Base-by-base conservation (phyloP, 2,888 invertebrate species). In the Eupsilia transversa region DNA sequence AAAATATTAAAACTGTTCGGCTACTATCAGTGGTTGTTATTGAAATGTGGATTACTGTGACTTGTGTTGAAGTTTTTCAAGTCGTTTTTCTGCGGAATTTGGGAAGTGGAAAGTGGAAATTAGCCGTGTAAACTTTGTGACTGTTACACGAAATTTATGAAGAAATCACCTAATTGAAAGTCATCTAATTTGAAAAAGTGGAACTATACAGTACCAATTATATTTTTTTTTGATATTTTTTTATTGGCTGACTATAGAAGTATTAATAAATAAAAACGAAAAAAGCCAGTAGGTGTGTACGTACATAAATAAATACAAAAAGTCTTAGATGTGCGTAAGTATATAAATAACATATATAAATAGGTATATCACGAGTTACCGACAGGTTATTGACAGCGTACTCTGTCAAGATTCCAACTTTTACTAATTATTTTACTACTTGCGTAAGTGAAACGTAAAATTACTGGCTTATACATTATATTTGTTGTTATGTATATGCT, bases 321-420 rank as follows among this genome's bases (percentile, higher is more conserved):
- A 65, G 0, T 30, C 7, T 20, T 43, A 35, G 27, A 17, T 38
- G 3, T 70, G 5, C 17, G 7, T 41, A 35, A 49, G 52, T 68
- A 14, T 68, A 9, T 10, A 41, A 41, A 59, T 14, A n/a, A 38
- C 3, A 49, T 54, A 30, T 10, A 59, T 2, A 30, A 10, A 7
- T 46, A n/a, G n/a, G n/a, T n/a, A 23, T 27, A 49, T 35, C 57
- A 59, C 49, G 68, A 59, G 68, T 33, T 77, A 43, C 17, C 20
- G 69, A 78, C 41, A 35, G 77, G 46, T 57, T 23, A 57, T 30
- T 72, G 46, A 30, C 69, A 75, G 27, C 49, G 77, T 57, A 30
- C 56, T 17, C 12, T 74, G 74, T 66, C 77, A 74, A 67, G 67
- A 66, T 57, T 77, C 74, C 67, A 74, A 74, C 4, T 77, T 66